Evolutionary conservation across 2,113 vertebrate species (phyloP), one percentile per base, ranked within the genome.

Genomic region (Zosterops hypoxanthus): DNA sequence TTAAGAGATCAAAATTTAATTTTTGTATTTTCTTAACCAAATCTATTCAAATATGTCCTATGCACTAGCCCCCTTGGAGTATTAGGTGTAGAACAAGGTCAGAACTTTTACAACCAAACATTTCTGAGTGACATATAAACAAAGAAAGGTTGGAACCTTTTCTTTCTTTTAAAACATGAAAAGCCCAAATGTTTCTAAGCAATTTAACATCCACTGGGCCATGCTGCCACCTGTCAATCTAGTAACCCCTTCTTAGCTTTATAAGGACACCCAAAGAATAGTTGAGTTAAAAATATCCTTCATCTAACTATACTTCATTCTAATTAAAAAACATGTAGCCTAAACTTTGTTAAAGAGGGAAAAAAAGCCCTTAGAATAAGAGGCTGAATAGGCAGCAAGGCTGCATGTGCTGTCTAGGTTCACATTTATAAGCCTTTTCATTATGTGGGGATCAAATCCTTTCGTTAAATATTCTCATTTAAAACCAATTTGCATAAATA

Each of bases 401-500:
- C 29, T 84, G 61, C 14, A n/a, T 80, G 21, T n/a, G 20, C 39
- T 89, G n/a, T 53, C 64, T 91, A 84, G 85, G 94, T 95, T 88
- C 63, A 57, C 86, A 94, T 97, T 97, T 93, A 86, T 92, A 96
- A 94, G 83, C 92, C 12, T 50, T 96, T 95, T 95, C 95, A 95
- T 86, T 92, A 95, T 70, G 91, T 33, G 56, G 82, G 73, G 76
- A 97, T 97, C 87, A 96, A 97, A 97, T 96, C 46, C 89, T 96
- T 96, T 86, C 26, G 2, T 94, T 97, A 95, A 94, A 96, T 77
- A 96, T 96, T 97, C 97, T 97, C 96, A 96, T 97, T 97, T 97
- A 96, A 98, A 98, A 95, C 61, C 94, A 97, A 97, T 97, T 97
- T 97, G 73, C 97, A 97, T 97, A 97, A 97, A 95, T 93, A 97